phyloP scores from a whole-genome alignment of 2,888 invertebrate genomes.

The Philonicus albiceps region DNA sequence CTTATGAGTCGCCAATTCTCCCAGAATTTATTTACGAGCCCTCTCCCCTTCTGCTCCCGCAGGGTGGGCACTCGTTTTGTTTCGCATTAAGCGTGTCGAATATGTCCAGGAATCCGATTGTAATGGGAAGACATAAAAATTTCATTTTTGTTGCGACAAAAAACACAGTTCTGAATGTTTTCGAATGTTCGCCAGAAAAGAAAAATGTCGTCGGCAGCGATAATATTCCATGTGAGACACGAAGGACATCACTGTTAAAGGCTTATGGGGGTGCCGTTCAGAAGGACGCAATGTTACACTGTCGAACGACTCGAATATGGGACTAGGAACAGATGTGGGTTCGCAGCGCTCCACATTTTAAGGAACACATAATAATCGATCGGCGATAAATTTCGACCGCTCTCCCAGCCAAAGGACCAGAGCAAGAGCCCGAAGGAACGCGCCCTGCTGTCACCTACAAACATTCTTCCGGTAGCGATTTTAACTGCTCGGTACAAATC shows the following conservation, averaged over 20 bases:
- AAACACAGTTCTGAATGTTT: slow-evolving; percentile 28
- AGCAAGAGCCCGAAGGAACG: neutral
- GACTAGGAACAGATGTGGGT: slow-evolving; percentile 43
- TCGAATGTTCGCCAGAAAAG: neutral
- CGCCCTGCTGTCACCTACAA: slow-evolving; percentile 31
- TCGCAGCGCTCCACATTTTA: slow-evolving; percentile 44
- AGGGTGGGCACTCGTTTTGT: neutral
- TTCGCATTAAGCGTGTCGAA: slow-evolving; percentile 10
- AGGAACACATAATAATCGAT: slow-evolving; percentile 45
- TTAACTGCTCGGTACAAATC: slow-evolving; percentile 38
- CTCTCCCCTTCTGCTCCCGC: neutral
- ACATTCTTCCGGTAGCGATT: slow-evolving; percentile 28
- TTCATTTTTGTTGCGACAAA: slow-evolving; percentile 26
- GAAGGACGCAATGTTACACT: slow-evolving; percentile 33
- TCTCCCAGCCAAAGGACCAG: neutral
- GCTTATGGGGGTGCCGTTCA: slow-evolving; percentile 24
- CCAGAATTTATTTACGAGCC: neutral
- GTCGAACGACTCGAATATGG: slow-evolving; percentile 40
- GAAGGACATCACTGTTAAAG: slow-evolving; percentile 36
- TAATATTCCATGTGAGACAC: slow-evolving; percentile 39
- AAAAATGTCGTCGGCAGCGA: slow-evolving; percentile 19
- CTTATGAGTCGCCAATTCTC: neutral
- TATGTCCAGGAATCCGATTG: slow-evolving; percentile 9
- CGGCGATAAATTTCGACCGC: slow-evolving; percentile 37
- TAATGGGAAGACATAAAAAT: slow-evolving; percentile 32